Base-by-base conservation (phyloP, 2,797 vertebrate genomes). In the Allobates femoralis region DNA sequence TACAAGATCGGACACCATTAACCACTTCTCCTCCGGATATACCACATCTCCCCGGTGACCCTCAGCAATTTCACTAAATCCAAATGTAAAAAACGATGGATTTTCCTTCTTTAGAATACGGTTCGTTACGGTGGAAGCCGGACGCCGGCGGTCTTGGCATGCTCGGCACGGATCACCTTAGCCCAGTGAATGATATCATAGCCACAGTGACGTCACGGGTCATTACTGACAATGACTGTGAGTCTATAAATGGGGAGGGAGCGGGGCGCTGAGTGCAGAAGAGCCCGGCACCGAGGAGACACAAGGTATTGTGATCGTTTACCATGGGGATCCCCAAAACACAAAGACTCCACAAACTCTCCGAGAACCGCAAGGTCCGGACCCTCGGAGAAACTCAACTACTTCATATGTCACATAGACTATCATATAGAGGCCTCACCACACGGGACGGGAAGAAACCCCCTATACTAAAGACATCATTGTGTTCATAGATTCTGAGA, bases 1-100 rank as follows among this genome's bases (percentile, higher is more conserved):
- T 69, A 51, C 28, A 76, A 50, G 71, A 84, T 46, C 71, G 64
- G 76, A n/a, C 81, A n/a, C 64, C 64, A 67, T 87, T 87, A 79
- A 83, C 80, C 73, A 26, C 66, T 83, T 77, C 62, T 84, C 37
- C 37, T n/a, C 53, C 76, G 53, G 75, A 71, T 19, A 37, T 14
- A 56, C n/a, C n/a, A 83, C 51, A 37, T 73, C 51, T 60, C 66
- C 53, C 19, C 23, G 37, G 53, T 56, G 80, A 82, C 66, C 64
- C 37, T 82, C 53, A 58, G 53, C 50, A 58, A n/a, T 53, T 30
- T 41, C 21, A 46, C 53, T 28, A 18, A 55, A 41, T n/a, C 19
- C 2, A 73, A 73, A 58, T 74, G 81, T 73, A 10, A 74, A 26
- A 56, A 74, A 46, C 71, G 46, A 83, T 15, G 46, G 23, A 83